Evolutionary conservation across 2,113 vertebrate genomes (phyloP).

Genomic region (Sinocyclocheilus grahami): DNA sequence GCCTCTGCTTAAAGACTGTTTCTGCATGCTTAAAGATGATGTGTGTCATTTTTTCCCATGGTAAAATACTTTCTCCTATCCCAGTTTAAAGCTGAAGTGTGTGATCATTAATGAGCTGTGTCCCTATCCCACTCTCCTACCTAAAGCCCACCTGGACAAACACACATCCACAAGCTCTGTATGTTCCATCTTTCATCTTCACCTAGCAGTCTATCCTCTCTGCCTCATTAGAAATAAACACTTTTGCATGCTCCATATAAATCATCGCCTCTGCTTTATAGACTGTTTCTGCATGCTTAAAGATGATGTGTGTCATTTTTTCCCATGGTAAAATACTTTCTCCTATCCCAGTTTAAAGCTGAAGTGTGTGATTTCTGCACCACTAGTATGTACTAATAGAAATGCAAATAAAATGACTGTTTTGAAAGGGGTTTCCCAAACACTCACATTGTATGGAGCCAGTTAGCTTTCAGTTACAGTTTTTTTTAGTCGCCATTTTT

Average conservation of each 20-base stretch:
- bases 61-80: background rate
- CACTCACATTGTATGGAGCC: background rate
- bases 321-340: background rate
- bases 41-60: background rate
- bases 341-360: background rate
- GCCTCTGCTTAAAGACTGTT: constrained; percentile 36
- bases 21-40: constrained; percentile 33
- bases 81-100: background rate
- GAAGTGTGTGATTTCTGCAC: too few species aligned
- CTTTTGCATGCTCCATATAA: constrained; percentile 36
- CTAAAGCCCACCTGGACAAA: constrained; percentile 48
- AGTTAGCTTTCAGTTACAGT: background rate
- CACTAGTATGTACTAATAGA: background rate
- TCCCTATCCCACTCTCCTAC: constrained; percentile 22
- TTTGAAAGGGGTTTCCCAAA: background rate
- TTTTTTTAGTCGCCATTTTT: background rate
- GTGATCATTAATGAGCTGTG: too few species aligned
- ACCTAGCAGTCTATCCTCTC: constrained; percentile 41
- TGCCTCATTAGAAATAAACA: constrained; percentile 50
- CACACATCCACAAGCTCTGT: background rate
- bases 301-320: background rate
- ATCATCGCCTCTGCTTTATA: constrained; percentile 30
- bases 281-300: constrained; percentile 37
- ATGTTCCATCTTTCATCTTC: constrained; percentile 28
- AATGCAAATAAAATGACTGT: background rate